A percentile compares a stretch with the other conserved stretches of the same genome.
Evolutionary conservation across 2,888 invertebrate genomes (phyloP).

Genomic region (Psococerastis gibbosa): DNA sequence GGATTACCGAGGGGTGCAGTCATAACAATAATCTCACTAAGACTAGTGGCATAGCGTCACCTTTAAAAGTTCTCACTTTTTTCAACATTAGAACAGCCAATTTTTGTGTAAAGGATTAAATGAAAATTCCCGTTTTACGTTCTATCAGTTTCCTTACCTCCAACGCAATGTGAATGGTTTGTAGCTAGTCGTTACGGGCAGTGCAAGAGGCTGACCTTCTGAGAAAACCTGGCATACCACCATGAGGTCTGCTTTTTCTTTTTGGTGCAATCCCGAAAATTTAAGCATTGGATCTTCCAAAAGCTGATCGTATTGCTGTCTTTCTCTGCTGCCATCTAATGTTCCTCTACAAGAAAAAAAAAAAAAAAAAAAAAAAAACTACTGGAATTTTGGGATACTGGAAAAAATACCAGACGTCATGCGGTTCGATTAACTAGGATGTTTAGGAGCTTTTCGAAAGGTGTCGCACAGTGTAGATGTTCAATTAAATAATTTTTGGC

Average conservation of each 20-base stretch:
- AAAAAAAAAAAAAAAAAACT: too few species aligned
- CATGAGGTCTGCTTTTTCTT: constrained; percentile 60
- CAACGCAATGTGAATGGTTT: constrained; percentile 83
- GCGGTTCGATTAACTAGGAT: too few species aligned
- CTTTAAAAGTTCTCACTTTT: too few species aligned
- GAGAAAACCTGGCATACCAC: constrained; percentile 73
- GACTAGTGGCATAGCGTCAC: too few species aligned
- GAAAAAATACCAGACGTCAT: too few species aligned
- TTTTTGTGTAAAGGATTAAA: neutral
- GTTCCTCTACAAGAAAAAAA: constrained; percentile 49
- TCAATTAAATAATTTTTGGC: too few species aligned
- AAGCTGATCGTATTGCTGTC: constrained; percentile 74
- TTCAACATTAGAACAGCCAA: neutral
- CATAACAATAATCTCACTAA: too few species aligned
- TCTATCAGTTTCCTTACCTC: constrained; percentile 44
- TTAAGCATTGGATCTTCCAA: constrained; percentile 75
- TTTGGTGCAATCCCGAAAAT: constrained; percentile 73
- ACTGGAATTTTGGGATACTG: too few species aligned
- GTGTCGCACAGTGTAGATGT: too few species aligned
- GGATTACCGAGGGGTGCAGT: too few species aligned
- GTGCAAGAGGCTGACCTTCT: constrained; percentile 59
- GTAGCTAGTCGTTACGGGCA: constrained; percentile 78
- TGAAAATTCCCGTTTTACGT: neutral
- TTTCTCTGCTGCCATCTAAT: constrained; percentile 71
- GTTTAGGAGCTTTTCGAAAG: too few species aligned